phyloP scores from a whole-genome alignment of 92 coral and sea anemone species.

The Parazoanthus darwini region DNA sequence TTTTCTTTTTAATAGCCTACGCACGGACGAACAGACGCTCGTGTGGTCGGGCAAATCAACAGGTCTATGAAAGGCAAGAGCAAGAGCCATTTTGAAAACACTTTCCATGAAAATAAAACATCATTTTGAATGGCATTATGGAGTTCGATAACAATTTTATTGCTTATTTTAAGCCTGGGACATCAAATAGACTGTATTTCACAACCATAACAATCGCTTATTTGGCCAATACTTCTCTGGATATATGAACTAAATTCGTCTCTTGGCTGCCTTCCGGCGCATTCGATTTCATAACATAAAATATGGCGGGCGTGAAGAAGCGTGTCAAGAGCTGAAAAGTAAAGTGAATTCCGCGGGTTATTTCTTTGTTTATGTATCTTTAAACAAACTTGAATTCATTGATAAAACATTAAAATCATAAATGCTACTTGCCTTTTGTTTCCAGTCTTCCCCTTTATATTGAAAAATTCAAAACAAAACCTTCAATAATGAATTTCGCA shows the following conservation, averaged over 20 bases:
- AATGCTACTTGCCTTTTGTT: conserved; percentile 9
- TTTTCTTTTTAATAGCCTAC: neutral
- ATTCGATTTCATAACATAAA: neutral
- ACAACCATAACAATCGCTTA: neutral
- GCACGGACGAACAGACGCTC: neutral
- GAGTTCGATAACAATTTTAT: neutral
- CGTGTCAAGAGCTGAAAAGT: neutral
- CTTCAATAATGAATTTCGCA: no score
- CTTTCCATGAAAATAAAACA: conserved; percentile 20
- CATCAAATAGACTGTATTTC: neutral
- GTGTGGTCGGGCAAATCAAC: conserved; percentile 8
- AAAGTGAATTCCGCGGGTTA: conserved; percentile 4
- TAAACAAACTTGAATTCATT: neutral
- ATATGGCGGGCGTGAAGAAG: neutral
- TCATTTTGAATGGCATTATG: neutral
- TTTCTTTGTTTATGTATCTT: neutral
- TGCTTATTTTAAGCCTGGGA: neutral
- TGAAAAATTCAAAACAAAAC: neutral
- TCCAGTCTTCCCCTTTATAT: neutral
- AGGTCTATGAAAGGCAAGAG: conserved; percentile 7
- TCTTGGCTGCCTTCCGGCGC: neutral
- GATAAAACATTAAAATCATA: neutral
- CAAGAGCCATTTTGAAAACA: conserved; percentile 3
- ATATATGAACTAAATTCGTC: neutral
- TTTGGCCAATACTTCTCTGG: conserved; percentile 20